Evolutionary conservation across 1,140 invertebrate species (phyloP), one percentile per base, ranked within the genome.

Genomic region (Macrobrachium nipponense): DNA sequence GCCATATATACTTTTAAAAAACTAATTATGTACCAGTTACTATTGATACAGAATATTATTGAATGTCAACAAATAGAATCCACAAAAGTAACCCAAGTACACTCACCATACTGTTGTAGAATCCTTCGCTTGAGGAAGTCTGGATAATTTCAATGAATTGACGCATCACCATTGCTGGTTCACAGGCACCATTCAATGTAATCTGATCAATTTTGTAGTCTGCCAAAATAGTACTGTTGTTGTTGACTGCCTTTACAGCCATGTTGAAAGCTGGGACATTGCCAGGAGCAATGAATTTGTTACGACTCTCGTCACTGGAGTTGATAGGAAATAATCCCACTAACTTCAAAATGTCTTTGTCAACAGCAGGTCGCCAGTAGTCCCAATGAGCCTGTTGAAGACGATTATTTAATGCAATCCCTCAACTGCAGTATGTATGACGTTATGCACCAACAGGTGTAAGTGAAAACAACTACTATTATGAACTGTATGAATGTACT

Each of bases 151-250:
- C 93, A 73, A 97, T 96, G 90, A 96, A 96, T 0, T 93, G 92
- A 88, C 94, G 95, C 94, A 97, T 95, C 1, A 96, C 96, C 86
- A 93, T 93, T 90, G 96, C 95, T 0, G 95, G 91, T 79, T 93
- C 92, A 90, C 96, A 97, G 84, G 94, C 92, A 0, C 95, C 96
- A 89, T 97, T 93, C 51, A 92, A 92, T 0, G 92, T 91, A 10
- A 93, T 80, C 17, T 96, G 82, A 14, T 93, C 90, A 0, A 97
- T 90, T 18, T 89, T 68, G 89, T 96, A 95, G 89, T 95, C 93
- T 0, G 91, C 90, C 14, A 96, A 90, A 23, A 96, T 90, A 0
- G 91, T 91, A 0, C 89, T 88, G 89, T 95, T 94, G 0, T 89
- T 80, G 89, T 97, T 96, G 59, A 97, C 92, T 6, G 94, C 93